These are phyloP conservation scores for Meleagris gallopavo DNA, from an alignment of 2,113 vertebrate genomes.

Conservation along the genomic window DNA sequence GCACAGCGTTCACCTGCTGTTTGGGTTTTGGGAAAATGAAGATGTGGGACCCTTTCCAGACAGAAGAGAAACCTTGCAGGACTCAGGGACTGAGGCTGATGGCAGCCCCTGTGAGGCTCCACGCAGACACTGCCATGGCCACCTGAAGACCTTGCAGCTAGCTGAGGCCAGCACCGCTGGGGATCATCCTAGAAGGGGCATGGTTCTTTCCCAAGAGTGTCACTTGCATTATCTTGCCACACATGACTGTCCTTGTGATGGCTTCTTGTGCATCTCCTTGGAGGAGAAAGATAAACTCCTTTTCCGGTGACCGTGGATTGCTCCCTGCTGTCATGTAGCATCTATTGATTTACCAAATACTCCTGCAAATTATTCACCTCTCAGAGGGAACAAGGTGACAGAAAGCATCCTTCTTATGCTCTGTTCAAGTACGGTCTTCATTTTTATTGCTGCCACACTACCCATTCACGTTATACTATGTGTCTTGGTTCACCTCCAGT, in stretches of 20 bases:
- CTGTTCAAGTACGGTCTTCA: background rate
- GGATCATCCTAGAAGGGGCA: background rate
- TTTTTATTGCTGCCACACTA: background rate
- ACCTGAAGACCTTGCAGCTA: background rate
- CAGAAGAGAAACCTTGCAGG: background rate
- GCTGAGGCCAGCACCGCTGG: rapidly evolving
- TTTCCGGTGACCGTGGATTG: background rate
- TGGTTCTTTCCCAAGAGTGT: background rate
- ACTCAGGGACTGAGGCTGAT: background rate
- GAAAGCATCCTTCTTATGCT: background rate
- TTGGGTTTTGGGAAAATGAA: background rate
- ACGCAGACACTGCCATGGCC: rapidly evolving
- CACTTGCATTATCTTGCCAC: background rate
- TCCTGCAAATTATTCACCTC: background rate
- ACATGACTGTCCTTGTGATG: background rate
- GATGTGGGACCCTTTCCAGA: background rate
- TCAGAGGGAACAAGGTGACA: background rate
- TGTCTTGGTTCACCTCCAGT: background rate
- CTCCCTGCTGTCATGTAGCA: background rate
- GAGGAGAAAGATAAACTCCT: background rate
- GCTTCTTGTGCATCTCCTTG: background rate
- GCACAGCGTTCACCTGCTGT: background rate
- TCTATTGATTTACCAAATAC: background rate
- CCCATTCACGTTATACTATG: rapidly evolving
- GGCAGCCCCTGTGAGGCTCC: background rate